Percentiles rank a stretch among this genome's conserved stretches.
Conservation (phyloP, 1,140 invertebrate genomes). For the Rhyacophila brunnea region DNA sequence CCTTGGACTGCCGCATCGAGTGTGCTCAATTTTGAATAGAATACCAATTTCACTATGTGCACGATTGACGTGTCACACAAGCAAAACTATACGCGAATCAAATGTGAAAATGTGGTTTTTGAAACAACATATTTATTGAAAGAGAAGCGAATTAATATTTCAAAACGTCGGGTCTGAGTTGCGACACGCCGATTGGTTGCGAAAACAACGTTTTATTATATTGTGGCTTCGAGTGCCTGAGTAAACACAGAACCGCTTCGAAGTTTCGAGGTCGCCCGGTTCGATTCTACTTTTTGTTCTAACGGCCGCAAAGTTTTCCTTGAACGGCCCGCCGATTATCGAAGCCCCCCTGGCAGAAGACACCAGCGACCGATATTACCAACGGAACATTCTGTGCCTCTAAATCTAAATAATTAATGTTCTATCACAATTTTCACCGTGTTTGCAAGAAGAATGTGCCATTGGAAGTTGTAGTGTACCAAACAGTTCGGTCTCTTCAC, state of each 20-base stretch:
- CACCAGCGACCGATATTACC: not conserved
- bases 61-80: slow-evolving; percentile 2
- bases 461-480: slow-evolving; percentile 3
- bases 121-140: no score
- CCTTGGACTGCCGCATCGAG: slow-evolving; percentile 2
- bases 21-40: slow-evolving; percentile 16
- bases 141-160: not conserved
- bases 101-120: not conserved
- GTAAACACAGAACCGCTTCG: not conserved
- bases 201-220: not conserved
- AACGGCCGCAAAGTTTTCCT: slow-evolving; percentile 14
- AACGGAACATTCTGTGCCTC: no score
- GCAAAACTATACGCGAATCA: slow-evolving; percentile 1
- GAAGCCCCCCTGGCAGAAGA: not conserved
- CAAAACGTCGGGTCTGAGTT: not conserved
- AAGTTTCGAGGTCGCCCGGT: slow-evolving; percentile 12
- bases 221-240: not conserved
- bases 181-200: slow-evolving; percentile 11
- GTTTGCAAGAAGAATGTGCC: slow-evolving; percentile 4
- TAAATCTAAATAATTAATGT: no score
- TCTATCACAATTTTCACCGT: no score
- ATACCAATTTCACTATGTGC: not conserved
- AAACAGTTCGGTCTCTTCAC: slow-evolving; percentile 6
- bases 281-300: slow-evolving; percentile 8
- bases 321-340: slow-evolving; percentile 6